Percentiles rank a stretch among this genome's conserved stretches.
Evolutionary conservation across 2,113 vertebrate species (phyloP).

Genomic region (Brevimyrus niger): DNA sequence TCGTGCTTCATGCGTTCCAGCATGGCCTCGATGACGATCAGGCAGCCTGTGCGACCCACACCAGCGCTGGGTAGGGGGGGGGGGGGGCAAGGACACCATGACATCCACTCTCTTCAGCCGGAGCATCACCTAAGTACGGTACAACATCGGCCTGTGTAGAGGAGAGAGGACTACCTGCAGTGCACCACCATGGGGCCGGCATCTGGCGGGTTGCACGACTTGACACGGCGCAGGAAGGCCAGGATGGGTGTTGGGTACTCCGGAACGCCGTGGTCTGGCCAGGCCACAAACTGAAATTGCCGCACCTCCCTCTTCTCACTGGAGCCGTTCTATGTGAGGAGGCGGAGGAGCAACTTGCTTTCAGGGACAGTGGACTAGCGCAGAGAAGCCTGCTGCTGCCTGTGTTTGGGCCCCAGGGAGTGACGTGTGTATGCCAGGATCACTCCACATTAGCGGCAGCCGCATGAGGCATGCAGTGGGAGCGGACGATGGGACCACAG

Average conservation of each 20-base stretch:
- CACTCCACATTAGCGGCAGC: not conserved
- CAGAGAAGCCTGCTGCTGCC: not conserved
- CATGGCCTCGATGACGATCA: conserved; percentile 92
- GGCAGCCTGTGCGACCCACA: conserved; percentile 88
- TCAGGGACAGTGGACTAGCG: not conserved
- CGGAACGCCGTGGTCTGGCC: conserved; percentile 93
- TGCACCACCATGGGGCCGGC: conserved; percentile 93
- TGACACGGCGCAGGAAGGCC: conserved; percentile 83
- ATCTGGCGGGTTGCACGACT: conserved; percentile 82
- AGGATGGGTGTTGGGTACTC: conserved; percentile 89
- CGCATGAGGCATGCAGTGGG: not conserved
- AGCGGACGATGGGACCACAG: not conserved
- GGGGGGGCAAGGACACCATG: not conserved
- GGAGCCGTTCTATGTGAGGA: conserved; percentile 73
- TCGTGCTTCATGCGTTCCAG: conserved; percentile 90
- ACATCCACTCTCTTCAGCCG: not conserved
- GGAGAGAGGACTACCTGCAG: conserved; percentile 72
- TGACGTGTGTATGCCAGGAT: not conserved
- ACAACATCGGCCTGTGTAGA: not conserved
- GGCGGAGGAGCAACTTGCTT: not conserved
- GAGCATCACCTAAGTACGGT: not conserved
- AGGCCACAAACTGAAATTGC: conserved; percentile 97
- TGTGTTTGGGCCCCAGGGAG: not conserved
- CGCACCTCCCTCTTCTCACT: conserved; percentile 89
- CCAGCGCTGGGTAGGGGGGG: conserved; percentile 66